These are phyloP conservation scores for Ariopsis seemanni DNA, from an alignment of 2,113 vertebrate genomes.

Conservation along the genomic window DNA sequence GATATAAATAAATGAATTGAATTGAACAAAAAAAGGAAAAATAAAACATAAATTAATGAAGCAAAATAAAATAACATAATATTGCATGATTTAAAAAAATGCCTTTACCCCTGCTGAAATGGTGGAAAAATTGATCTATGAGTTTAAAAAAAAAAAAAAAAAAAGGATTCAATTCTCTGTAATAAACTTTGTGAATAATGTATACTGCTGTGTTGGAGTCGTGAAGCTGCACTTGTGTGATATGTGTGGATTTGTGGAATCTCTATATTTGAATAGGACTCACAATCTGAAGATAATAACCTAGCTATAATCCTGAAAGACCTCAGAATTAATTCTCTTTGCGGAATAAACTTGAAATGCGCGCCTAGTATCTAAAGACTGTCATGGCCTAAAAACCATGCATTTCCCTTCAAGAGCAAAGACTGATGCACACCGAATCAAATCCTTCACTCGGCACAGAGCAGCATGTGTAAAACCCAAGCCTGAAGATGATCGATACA, in stretches of 20 bases:
- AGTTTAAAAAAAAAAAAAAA: no score
- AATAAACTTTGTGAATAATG: neutral
- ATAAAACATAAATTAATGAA: neutral
- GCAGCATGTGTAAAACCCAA: neutral
- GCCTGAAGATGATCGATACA: neutral
- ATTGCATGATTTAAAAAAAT: neutral
- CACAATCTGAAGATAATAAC: neutral
- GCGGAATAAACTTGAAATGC: neutral
- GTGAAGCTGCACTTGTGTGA: neutral
- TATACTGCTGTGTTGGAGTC: neutral
- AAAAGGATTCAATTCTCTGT: neutral
- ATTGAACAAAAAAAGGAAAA: neutral
- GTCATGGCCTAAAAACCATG: neutral
- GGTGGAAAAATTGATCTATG: neutral
- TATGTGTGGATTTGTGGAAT: neutral
- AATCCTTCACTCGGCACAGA: neutral
- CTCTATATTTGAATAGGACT: neutral
- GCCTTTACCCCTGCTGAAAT: neutral
- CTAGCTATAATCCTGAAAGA: neutral
- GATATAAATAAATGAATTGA: no score
- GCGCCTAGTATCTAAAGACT: neutral
- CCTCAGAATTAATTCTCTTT: neutral
- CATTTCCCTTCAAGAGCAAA: neutral
- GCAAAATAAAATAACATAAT: neutral
- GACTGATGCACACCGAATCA: neutral